These are phyloP conservation scores for Agonopterix heracliana DNA, from an alignment of 2,888 invertebrate species.

Conservation along the genomic window DNA sequence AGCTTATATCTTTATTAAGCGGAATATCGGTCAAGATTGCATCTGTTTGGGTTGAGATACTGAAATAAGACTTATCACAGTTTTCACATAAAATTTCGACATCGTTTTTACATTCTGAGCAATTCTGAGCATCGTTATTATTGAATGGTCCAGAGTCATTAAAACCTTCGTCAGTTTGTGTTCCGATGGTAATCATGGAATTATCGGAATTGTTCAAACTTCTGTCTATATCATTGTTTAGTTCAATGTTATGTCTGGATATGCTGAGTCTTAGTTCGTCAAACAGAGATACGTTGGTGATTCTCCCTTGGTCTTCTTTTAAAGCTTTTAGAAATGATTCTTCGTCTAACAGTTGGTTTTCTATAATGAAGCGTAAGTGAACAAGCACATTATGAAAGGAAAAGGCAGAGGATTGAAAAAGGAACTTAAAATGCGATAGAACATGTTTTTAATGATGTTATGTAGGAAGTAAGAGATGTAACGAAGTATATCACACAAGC, in stretches of 20 bases:
- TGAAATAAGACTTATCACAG: background rate
- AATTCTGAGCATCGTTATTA: background rate
- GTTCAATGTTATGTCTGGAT: slow-evolving; percentile 33
- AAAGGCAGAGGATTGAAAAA: background rate
- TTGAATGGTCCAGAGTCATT: slow-evolving; percentile 6
- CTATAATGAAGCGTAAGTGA: slow-evolving; percentile 27
- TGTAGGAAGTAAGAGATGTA: too few species aligned
- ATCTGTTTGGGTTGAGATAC: slow-evolving; percentile 22
- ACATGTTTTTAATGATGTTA: too few species aligned
- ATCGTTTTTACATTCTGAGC: background rate
- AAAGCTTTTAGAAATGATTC: slow-evolving; percentile 54
- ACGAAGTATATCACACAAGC: too few species aligned
- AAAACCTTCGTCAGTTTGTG: slow-evolving; percentile 31
- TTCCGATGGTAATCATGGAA: slow-evolving; percentile 24
- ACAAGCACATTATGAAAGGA: background rate
- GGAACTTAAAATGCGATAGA: too few species aligned
- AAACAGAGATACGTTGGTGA: slow-evolving; percentile 58
- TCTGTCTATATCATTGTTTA: slow-evolving; percentile 26
- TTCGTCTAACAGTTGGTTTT: slow-evolving; percentile 55
- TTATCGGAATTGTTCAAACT: slow-evolving; percentile 20
- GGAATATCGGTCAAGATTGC: slow-evolving; percentile 7
- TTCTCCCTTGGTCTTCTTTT: slow-evolving; percentile 52
- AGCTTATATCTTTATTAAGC: background rate
- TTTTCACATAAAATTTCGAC: too few species aligned
- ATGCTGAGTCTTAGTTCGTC: slow-evolving; percentile 61